phyloP scores from a whole-genome alignment of 2,797 vertebrate genomes.

The Onychomys leucogaster region DNA sequence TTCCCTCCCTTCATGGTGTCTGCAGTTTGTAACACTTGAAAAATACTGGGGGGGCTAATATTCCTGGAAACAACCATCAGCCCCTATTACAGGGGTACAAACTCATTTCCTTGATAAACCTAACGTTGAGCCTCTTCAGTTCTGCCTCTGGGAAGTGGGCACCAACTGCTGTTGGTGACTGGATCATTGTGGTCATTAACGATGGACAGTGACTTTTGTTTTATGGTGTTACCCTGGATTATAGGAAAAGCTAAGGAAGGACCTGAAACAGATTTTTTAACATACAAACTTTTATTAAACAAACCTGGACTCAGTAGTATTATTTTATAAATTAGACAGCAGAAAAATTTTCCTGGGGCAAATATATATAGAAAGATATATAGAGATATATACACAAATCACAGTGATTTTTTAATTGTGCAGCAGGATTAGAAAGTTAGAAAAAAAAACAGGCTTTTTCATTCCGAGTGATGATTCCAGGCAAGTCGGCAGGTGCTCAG shows the following conservation, averaged over 20 bases:
- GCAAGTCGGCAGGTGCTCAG: background rate
- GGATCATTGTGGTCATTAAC: background rate
- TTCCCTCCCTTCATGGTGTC: background rate
- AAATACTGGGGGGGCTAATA: background rate
- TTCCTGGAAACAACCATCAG: background rate
- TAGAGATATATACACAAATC: conserved; percentile 13
- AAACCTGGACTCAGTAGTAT: background rate
- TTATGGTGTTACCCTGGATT: background rate
- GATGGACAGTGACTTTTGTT: background rate
- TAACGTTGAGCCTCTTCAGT: background rate
- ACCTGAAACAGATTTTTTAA: background rate
- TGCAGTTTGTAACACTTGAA: background rate
- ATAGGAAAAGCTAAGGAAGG: background rate
- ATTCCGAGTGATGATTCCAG: background rate
- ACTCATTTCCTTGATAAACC: background rate
- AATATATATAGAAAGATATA: background rate
- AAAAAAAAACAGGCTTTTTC: background rate
- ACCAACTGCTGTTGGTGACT: background rate
- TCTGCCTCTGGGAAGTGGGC: background rate
- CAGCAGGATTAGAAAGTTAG: background rate
- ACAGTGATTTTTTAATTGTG: conserved; percentile 6
- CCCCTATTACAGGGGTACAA: background rate
- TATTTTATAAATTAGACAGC: conserved; percentile 25
- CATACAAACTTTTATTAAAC: conserved; percentile 36
- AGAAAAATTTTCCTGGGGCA: conserved; percentile 24